phyloP scores from a whole-genome alignment of 37 sponge, comb jelly and placozoan genomes.

The Halichondria panicea region DNA sequence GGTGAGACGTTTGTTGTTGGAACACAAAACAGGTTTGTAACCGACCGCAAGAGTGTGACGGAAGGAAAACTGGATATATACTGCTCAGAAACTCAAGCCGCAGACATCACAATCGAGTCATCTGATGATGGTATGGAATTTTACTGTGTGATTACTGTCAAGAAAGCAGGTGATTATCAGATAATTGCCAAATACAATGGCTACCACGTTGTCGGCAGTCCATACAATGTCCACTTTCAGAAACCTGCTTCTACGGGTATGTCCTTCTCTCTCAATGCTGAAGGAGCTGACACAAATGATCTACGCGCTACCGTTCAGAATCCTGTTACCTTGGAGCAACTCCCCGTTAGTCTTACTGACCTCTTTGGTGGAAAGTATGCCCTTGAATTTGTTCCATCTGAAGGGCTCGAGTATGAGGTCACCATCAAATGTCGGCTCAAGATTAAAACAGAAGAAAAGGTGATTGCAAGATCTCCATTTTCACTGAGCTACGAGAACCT shows the following conservation, averaged over 20 bases:
- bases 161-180: slow-evolving; percentile 4
- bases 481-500: slow-evolving; percentile 29
- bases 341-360: slow-evolving; percentile 30
- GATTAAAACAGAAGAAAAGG: slow-evolving; percentile 45
- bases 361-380: slow-evolving; percentile 41
- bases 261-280: slow-evolving; percentile 12
- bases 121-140: slow-evolving; percentile 13
- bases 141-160: slow-evolving; percentile 32
- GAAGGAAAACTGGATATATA: slow-evolving; percentile 39
- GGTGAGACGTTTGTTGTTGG: slow-evolving; percentile 12
- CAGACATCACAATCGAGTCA: slow-evolving; percentile 11
- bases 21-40: slow-evolving; percentile 20
- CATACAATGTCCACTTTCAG: slow-evolving; percentile 55
- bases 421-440: slow-evolving; percentile 38
- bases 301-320: slow-evolving; percentile 34
- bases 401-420: slow-evolving; percentile 48
- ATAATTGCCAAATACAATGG: slow-evolving; percentile 43
- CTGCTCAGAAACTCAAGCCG: slow-evolving; percentile 13
- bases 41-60: slow-evolving; percentile 23
- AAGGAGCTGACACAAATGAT: slow-evolving; percentile 33
- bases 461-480: slow-evolving; percentile 69
- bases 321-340: not conserved
- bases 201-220: slow-evolving; percentile 57
- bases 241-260: slow-evolving; percentile 2
- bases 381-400: slow-evolving; percentile 46